Evolutionary conservation across 2,888 invertebrate genomes (phyloP).

Genomic region (Xestia xanthographa): DNA sequence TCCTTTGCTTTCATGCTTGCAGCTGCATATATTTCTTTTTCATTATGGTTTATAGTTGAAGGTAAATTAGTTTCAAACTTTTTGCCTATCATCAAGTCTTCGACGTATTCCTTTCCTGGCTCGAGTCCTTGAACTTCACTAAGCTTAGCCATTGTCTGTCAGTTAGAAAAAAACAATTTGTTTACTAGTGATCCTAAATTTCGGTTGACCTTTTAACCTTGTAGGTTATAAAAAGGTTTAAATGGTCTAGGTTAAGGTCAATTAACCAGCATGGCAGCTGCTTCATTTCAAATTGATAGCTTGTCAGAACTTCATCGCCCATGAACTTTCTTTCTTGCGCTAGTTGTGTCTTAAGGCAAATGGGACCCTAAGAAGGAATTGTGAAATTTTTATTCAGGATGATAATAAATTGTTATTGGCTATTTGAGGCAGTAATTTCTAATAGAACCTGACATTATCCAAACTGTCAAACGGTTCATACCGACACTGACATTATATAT

Average conservation of each 20-base stretch:
- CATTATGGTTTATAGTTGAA: background rate
- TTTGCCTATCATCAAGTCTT: background rate
- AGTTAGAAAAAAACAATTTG: no score
- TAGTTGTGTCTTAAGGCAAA: background rate
- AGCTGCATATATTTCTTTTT: background rate
- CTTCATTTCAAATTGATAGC: slow-evolving; percentile 8
- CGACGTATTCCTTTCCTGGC: background rate
- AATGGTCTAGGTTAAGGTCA: slow-evolving; percentile 3
- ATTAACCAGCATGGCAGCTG: background rate
- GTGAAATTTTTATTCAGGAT: background rate
- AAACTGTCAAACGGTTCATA: slow-evolving; percentile 5
- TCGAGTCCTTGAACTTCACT: background rate
- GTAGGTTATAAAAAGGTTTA: background rate
- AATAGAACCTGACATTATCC: slow-evolving; percentile 10
- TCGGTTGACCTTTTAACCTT: background rate
- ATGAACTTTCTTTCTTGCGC: slow-evolving; percentile 6
- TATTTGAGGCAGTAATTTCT: background rate
- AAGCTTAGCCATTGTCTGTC: no score
- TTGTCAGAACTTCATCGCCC: slow-evolving; percentile 9
- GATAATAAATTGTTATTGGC: background rate
- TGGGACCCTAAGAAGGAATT: background rate
- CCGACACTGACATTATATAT: slow-evolving; percentile 23
- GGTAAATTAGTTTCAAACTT: background rate
- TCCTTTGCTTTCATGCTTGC: background rate
- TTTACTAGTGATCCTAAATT: background rate